phyloP scores from a whole-genome alignment of 1,140 invertebrate species.

The Euwallacea similis region DNA sequence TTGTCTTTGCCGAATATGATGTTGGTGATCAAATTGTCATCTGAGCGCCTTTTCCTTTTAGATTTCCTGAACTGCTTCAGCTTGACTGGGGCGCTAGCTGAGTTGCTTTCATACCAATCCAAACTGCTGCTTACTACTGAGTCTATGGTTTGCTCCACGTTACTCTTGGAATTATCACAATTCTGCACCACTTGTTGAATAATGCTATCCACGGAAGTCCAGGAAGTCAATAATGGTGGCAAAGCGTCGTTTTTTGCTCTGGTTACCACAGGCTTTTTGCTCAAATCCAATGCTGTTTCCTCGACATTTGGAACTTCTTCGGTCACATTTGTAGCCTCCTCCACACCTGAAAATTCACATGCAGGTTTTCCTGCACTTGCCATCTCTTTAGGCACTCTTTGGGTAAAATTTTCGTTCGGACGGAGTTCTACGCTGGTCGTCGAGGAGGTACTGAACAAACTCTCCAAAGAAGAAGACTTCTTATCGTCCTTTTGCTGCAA shows the following conservation, averaged over 20 bases:
- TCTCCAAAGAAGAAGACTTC: slow-evolving; percentile 23
- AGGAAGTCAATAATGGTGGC: slow-evolving; percentile 9
- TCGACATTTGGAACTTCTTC: slow-evolving; percentile 13
- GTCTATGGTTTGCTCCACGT: slow-evolving; percentile 42
- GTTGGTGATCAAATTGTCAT: slow-evolving; percentile 31
- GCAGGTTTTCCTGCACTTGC: neutral
- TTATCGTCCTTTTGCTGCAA: slow-evolving; percentile 40
- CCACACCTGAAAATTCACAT: no score
- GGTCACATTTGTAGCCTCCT: no score
- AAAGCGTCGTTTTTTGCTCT: neutral
- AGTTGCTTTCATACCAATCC: slow-evolving; percentile 26
- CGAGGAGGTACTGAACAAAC: slow-evolving; percentile 27
- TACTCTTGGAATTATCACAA: slow-evolving; percentile 15
- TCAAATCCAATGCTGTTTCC: slow-evolving; percentile 41
- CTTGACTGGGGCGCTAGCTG: neutral
- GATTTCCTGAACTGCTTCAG: neutral
- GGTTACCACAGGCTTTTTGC: slow-evolving; percentile 32
- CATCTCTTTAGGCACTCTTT: slow-evolving; percentile 37
- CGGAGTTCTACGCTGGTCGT: slow-evolving; percentile 17
- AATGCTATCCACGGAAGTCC: slow-evolving; percentile 36
- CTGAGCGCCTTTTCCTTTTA: slow-evolving; percentile 13
- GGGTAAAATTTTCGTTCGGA: slow-evolving; percentile 8
- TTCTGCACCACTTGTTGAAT: slow-evolving; percentile 17
- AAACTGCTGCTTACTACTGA: slow-evolving; percentile 34
- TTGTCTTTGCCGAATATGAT: slow-evolving; percentile 36